Evolutionary conservation across 1,140 invertebrate genomes (phyloP).

Genomic region (Ceratoteleas bidentatus): DNA sequence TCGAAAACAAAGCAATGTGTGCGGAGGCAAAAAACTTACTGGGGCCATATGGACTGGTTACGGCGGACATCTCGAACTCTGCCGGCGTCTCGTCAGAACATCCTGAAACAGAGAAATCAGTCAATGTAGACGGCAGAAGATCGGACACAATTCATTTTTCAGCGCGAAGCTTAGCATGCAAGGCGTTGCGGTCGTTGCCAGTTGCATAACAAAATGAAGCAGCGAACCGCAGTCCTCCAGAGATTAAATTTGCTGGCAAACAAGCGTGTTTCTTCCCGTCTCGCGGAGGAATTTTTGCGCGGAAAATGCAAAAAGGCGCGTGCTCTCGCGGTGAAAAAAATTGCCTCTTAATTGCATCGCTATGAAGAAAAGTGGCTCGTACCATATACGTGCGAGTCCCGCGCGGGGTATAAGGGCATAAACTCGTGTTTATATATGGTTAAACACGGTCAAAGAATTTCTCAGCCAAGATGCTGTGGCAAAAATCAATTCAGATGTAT

Average conservation of each 20-base stretch:
- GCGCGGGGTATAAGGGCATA: constrained; percentile 52
- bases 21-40: constrained; percentile 73
- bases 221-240: constrained; percentile 14
- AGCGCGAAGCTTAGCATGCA: constrained; percentile 26
- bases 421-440: constrained; percentile 60
- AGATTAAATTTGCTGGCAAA: constrained; percentile 35
- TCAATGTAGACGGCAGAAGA: constrained; percentile 46
- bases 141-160: constrained; percentile 49
- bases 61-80: constrained; percentile 79
- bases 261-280: constrained; percentile 24
- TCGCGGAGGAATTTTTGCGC: constrained; percentile 22
- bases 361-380: constrained; percentile 53
- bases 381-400: constrained; percentile 59
- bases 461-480: constrained; percentile 34
- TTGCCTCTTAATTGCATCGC: constrained; percentile 51
- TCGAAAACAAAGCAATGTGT: constrained; percentile 26
- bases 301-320: constrained; percentile 36
- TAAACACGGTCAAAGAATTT: constrained; percentile 59
- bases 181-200: constrained; percentile 7
- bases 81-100: constrained; percentile 74
- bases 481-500: constrained; percentile 58
- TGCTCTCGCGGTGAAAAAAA: constrained; percentile 38
- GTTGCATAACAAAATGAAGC: constrained; percentile 46
- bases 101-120: constrained; percentile 74
- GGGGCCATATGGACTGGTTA: constrained; percentile 81